Percentiles rank a stretch among this genome's conserved stretches.
Evolutionary conservation across 2,888 invertebrate species (phyloP).

Genomic region (Operophtera brumata): DNA sequence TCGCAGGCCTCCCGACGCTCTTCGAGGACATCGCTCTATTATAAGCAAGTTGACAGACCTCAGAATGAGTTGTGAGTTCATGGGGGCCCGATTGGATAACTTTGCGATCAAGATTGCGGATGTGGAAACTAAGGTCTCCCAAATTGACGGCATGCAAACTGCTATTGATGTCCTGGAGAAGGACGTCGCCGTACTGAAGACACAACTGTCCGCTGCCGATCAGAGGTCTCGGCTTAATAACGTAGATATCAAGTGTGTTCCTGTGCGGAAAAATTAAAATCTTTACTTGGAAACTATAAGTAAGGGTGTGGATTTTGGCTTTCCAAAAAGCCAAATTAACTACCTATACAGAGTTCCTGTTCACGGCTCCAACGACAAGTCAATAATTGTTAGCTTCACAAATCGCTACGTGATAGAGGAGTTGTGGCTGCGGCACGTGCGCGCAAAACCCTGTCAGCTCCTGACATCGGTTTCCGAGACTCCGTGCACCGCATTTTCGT

Average conservation of each 20-base stretch:
- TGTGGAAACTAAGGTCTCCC: constrained; percentile 9
- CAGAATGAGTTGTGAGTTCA: constrained; percentile 6
- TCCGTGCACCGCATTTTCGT: not conserved
- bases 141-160: not conserved
- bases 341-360: not conserved
- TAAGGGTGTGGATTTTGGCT: not conserved
- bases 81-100: not conserved
- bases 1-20: not conserved
- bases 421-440: constrained; percentile 4
- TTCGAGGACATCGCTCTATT: constrained; percentile 12
- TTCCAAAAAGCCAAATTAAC: constrained; percentile 1
- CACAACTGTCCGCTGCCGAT: constrained; percentile 8
- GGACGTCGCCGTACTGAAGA: constrained; percentile 11
- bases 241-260: constrained; percentile 30
- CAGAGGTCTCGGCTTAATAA: constrained; percentile 25
- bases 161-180: constrained; percentile 1
- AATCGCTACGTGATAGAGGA: constrained; percentile 10
- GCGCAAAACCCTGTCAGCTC: not conserved
- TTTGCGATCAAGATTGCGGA: no score
- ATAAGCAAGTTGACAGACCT: no score
- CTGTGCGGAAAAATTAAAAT: constrained; percentile 30
- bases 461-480: constrained; percentile 1
- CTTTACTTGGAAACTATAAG: constrained; percentile 14
- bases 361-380: constrained; percentile 3
- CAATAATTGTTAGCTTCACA: constrained; percentile 6